Conservation (phyloP, 1,140 invertebrate genomes). For the Gerris buenoi region DNA sequence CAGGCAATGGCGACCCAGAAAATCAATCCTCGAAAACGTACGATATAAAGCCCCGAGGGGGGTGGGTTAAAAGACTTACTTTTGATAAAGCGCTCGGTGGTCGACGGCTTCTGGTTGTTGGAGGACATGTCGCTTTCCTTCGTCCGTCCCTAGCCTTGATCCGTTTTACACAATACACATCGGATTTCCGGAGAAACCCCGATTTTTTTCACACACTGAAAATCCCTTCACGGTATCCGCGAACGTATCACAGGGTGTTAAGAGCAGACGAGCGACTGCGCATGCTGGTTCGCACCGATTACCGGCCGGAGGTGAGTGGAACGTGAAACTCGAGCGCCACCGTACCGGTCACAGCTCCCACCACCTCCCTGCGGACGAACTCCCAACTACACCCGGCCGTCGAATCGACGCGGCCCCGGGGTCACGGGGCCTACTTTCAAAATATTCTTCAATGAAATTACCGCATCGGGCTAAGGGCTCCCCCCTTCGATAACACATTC, state of each 20-base stretch:
- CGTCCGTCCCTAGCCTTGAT: conserved; percentile 18
- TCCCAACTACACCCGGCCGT: background rate
- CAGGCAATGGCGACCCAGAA: conserved; percentile 21
- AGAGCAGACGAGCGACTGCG: conserved; percentile 14
- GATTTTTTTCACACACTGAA: conserved; percentile 15
- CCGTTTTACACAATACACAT: conserved; percentile 20
- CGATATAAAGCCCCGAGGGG: background rate
- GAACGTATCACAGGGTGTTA: conserved; percentile 13
- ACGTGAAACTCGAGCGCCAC: conserved; percentile 14
- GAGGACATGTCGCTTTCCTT: conserved; percentile 33
- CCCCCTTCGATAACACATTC: no score
- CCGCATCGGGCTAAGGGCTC: background rate
- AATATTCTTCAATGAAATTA: background rate
- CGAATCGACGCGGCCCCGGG: background rate
- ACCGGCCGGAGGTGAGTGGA: conserved; percentile 10
- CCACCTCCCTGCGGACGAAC: background rate
- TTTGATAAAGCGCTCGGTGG: conserved; percentile 55
- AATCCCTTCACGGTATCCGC: conserved; percentile 15
- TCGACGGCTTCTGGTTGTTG: conserved; percentile 47
- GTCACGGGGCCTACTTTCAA: background rate
- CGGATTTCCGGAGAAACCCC: conserved; percentile 19
- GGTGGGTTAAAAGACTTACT: conserved; percentile 37
- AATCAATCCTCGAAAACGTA: conserved; percentile 13
- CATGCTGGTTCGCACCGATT: conserved; percentile 13
- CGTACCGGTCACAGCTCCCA: conserved; percentile 5